phyloP scores from a whole-genome alignment of 2,113 vertebrate species.

The Benitochromis conjunctus region DNA sequence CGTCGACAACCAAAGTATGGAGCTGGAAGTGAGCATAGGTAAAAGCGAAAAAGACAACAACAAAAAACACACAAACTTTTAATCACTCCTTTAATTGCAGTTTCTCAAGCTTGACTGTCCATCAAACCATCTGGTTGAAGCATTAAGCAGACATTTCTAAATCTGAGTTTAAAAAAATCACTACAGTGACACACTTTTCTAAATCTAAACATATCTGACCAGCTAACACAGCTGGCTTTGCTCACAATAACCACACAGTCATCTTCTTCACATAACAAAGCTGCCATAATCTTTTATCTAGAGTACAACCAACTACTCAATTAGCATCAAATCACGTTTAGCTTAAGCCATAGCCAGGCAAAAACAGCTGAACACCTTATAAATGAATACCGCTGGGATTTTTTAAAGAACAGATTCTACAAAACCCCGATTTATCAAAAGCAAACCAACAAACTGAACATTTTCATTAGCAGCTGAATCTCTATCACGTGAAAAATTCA shows the following conservation, averaged over 20 bases:
- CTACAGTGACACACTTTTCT: neutral
- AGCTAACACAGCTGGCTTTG: neutral
- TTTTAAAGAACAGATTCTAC: neutral
- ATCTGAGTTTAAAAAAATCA: neutral
- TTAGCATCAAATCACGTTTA: neutral
- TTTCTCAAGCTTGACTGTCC: neutral
- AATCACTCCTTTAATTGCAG: neutral
- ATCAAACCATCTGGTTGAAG: neutral
- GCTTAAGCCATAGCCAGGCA: accelerated
- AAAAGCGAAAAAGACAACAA: accelerated
- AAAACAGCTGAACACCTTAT: neutral
- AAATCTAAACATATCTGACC: neutral
- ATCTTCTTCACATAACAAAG: neutral
- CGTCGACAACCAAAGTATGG: neutral
- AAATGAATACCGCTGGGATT: neutral
- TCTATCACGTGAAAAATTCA: neutral
- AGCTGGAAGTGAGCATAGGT: neutral
- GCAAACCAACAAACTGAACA: neutral
- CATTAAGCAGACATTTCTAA: neutral
- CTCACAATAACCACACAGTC: neutral
- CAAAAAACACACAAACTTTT: neutral
- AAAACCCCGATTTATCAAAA: neutral
- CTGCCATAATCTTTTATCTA: neutral
- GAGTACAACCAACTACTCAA: neutral
- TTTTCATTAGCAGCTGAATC: neutral